Evolutionary conservation across 2,113 vertebrate species (phyloP).

Genomic region (Scomber colias): DNA sequence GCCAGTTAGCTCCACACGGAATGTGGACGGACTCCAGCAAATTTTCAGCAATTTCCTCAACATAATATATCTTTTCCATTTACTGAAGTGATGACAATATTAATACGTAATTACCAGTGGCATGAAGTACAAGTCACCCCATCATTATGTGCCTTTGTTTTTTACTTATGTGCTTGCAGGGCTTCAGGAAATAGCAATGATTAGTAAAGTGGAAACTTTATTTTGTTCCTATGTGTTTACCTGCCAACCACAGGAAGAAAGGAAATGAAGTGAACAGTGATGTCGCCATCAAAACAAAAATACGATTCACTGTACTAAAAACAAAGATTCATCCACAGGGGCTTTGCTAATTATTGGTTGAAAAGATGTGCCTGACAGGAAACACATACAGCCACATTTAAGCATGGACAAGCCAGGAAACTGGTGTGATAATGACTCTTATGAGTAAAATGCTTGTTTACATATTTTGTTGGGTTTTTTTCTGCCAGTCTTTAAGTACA

Average conservation of each 20-base stretch:
- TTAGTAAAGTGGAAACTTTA: neutral
- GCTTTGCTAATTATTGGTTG: neutral
- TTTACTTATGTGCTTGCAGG: neutral
- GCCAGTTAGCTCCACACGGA: conserved; percentile 7
- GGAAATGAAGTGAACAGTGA: neutral
- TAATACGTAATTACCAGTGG: neutral
- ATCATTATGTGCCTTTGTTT: neutral
- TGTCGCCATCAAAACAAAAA: neutral
- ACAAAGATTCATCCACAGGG: neutral
- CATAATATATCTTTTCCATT: neutral
- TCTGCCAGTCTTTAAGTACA: too few relatives aligned
- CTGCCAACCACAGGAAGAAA: neutral
- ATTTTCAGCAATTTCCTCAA: neutral
- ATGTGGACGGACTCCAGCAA: conserved; percentile 3
- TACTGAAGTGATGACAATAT: neutral
- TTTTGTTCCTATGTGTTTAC: neutral
- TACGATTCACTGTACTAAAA: neutral
- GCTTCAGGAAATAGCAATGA: neutral
- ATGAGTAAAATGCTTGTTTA: too few relatives aligned
- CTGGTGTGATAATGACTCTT: too few relatives aligned
- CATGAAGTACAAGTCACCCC: neutral
- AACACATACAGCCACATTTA: neutral
- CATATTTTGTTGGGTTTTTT: too few relatives aligned
- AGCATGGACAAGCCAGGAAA: neutral
- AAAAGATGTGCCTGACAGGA: neutral